Conservation (phyloP, 2,113 vertebrate species). For the Varanus salvator region DNA sequence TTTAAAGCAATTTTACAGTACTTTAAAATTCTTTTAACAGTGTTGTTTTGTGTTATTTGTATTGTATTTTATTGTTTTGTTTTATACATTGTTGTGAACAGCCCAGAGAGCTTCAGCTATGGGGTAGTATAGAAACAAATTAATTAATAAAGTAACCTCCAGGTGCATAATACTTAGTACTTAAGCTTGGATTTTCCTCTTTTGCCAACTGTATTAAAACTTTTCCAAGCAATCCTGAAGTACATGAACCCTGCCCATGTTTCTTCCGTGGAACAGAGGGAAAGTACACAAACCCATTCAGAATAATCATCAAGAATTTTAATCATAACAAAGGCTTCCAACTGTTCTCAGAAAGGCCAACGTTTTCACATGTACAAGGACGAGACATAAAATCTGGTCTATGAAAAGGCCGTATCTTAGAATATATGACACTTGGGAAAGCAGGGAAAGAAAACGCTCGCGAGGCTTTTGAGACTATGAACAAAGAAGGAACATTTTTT, state of each 20-base stretch:
- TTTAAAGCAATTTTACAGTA: no score
- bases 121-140: no score
- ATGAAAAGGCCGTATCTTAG: constrained; percentile 71
- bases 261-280: background rate
- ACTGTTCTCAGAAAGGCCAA: constrained; percentile 72
- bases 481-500: constrained; percentile 68
- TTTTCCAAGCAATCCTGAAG: constrained; percentile 45
- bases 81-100: no score
- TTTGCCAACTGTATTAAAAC: constrained; percentile 63
- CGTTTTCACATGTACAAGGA: constrained; percentile 70
- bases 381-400: constrained; percentile 42
- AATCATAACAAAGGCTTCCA: constrained; percentile 74
- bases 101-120: no score
- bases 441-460: constrained; percentile 31
- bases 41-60: no score
- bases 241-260: constrained; percentile 47
- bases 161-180: constrained; percentile 53
- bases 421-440: constrained; percentile 5
- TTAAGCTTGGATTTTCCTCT: constrained; percentile 50
- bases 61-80: no score
- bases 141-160: constrained; percentile 63
- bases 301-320: constrained; percentile 75
- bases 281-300: constrained; percentile 48
- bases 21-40: no score
- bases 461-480: constrained; percentile 60